Conservation (phyloP, 1,140 invertebrate species). For the Drosophila azteca region DNA sequence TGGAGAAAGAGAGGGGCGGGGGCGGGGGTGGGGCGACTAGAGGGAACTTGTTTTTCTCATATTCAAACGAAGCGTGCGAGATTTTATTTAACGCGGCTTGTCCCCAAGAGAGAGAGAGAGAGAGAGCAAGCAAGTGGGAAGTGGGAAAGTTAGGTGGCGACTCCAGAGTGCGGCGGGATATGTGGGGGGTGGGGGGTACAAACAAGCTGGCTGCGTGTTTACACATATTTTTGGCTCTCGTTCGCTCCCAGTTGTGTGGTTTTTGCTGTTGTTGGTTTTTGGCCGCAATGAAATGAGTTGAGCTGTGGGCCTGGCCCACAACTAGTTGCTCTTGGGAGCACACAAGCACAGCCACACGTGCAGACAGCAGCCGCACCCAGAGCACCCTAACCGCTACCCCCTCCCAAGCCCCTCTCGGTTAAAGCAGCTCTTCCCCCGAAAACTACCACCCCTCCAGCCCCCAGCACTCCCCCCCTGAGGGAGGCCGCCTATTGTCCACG, state of each 20-base stretch:
- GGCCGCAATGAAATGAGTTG: conserved; percentile 35
- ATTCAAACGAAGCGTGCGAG: conserved; percentile 72
- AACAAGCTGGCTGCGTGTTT: conserved; percentile 50
- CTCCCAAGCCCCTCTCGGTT: background rate
- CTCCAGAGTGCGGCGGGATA: background rate
- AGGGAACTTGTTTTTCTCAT: conserved; percentile 30
- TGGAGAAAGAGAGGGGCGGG: background rate
- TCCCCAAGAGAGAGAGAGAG: conserved; percentile 9
- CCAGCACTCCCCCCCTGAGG: background rate
- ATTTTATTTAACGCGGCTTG: conserved; percentile 72
- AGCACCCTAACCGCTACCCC: conserved; percentile 5
- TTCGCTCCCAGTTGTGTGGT: background rate
- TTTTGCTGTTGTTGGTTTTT: conserved; percentile 11
- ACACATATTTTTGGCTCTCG: conserved; percentile 44
- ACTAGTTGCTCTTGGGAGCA: conserved; percentile 52
- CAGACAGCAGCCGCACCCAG: conserved; percentile 25
- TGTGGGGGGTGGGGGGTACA: conserved; percentile 13
- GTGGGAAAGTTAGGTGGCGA: no score
- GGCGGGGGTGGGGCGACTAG: background rate
- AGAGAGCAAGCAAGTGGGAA: background rate
- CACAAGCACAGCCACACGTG: conserved; percentile 23
- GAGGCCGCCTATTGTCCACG: conserved; percentile 37
- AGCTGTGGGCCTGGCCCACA: conserved; percentile 31
- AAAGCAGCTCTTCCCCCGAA: no score
- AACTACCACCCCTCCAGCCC: background rate